Conservation (phyloP, 2,888 invertebrate genomes). For the Limnephilus auricula region DNA sequence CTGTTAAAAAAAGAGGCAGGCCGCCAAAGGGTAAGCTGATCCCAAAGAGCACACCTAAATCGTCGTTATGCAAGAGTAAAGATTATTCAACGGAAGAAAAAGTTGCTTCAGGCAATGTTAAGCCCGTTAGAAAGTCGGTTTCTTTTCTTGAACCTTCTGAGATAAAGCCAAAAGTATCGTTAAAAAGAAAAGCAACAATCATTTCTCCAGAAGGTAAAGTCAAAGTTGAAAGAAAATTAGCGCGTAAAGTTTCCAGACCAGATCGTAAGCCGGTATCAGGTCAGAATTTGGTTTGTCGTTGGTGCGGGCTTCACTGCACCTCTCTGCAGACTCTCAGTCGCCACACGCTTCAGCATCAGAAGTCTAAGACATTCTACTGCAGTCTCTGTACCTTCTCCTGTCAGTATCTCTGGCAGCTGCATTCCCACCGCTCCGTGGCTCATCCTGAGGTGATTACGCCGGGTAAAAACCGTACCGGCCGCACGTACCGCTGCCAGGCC, state of each 20-base stretch:
- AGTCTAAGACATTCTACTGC: background rate
- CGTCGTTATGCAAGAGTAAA: background rate
- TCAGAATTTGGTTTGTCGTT: background rate
- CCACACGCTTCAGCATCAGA: background rate
- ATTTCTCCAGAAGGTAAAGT: background rate
- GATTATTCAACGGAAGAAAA: background rate
- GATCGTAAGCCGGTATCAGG: background rate
- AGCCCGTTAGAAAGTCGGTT: background rate
- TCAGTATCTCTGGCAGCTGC: constrained; percentile 10
- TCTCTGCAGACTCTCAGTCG: background rate
- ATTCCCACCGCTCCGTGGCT: background rate
- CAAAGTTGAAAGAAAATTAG: background rate
- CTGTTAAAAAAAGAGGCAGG: background rate
- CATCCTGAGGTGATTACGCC: background rate
- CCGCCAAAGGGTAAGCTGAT: background rate
- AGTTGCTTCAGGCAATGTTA: background rate
- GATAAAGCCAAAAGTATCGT: background rate
- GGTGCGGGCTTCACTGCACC: background rate
- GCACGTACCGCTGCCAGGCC: background rate
- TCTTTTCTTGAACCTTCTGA: background rate
- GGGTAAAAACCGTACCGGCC: background rate
- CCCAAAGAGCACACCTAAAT: background rate
- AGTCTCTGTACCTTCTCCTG: background rate
- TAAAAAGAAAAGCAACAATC: background rate
- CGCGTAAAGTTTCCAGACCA: background rate